A percentile compares a stretch with the other conserved stretches of the same genome.
Conservation (phyloP, 2,888 invertebrate species). For the Campoletis raptor region DNA sequence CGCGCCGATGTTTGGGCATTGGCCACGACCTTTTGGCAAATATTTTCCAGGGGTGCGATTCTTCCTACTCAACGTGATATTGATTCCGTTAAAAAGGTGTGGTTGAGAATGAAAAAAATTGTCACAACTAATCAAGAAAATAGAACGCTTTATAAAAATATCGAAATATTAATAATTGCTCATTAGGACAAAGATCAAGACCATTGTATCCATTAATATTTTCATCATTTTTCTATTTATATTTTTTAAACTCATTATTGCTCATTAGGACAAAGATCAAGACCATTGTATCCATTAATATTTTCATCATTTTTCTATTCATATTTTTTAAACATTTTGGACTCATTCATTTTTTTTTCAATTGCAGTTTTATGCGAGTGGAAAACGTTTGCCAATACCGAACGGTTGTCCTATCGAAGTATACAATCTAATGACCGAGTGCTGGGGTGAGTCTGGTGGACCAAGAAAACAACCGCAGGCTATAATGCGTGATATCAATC, state of each 20-base stretch:
- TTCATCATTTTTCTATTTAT: background rate
- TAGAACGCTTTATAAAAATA: background rate
- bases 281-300: background rate
- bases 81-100: constrained; percentile 83
- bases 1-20: constrained; percentile 96
- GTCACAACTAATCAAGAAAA: background rate
- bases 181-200: background rate
- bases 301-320: background rate
- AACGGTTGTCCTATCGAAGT: constrained; percentile 90
- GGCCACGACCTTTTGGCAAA: constrained; percentile 96
- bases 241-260: too few species aligned
- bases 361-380: constrained; percentile 88
- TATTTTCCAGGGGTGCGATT: constrained; percentile 91
- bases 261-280: background rate
- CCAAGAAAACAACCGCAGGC: constrained; percentile 92
- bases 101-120: background rate
- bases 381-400: constrained; percentile 89
- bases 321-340: background rate
- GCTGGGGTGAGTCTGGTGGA: constrained; percentile 92
- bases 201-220: background rate
- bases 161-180: background rate
- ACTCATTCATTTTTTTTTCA: constrained; percentile 46
- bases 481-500: constrained; percentile 94
- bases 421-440: constrained; percentile 91
- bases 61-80: constrained; percentile 81